Percentiles rank a stretch among this genome's conserved stretches.
phyloP scores from a whole-genome alignment of 2,797 vertebrate genomes.

The Gephyroberyx darwinii region DNA sequence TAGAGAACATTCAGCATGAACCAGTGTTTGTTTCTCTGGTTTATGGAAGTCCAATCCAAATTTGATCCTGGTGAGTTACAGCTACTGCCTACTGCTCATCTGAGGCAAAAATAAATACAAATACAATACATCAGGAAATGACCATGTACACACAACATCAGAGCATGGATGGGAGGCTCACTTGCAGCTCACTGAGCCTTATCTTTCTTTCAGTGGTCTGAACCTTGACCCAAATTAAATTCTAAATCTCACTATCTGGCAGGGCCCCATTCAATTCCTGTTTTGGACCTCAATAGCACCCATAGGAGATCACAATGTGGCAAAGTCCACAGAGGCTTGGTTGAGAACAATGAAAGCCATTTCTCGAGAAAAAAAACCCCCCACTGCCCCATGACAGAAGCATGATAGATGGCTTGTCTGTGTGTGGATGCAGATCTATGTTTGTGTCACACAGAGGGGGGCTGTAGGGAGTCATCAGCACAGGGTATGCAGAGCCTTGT shows the following conservation, averaged over 20 bases:
- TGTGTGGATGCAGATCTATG: slow-evolving; percentile 2
- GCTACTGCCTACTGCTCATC: background rate
- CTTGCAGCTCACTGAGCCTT: no score
- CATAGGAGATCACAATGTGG: slow-evolving; percentile 1
- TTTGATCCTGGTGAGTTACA: no score
- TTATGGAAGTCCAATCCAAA: no score
- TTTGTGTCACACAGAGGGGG: slow-evolving; percentile 23
- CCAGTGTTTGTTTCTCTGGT: background rate
- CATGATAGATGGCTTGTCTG: slow-evolving; percentile 43
- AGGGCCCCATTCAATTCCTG: background rate
- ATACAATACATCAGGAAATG: background rate
- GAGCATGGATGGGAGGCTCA: no score
- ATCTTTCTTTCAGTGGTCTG: background rate
- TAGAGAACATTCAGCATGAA: background rate
- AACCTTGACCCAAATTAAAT: background rate
- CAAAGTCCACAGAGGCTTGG: background rate
- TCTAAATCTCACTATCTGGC: slow-evolving; percentile 9
- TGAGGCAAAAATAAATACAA: background rate
- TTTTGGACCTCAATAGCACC: background rate
- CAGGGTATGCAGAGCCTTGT: slow-evolving; percentile 40
- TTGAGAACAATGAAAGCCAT: background rate
- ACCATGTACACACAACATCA: no score
- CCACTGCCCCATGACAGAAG: slow-evolving; percentile 22
- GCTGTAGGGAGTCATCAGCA: slow-evolving; percentile 35
- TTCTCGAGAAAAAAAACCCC: background rate